Conservation (phyloP, 2,113 vertebrate species). For the Nothobranchius furzeri region DNA sequence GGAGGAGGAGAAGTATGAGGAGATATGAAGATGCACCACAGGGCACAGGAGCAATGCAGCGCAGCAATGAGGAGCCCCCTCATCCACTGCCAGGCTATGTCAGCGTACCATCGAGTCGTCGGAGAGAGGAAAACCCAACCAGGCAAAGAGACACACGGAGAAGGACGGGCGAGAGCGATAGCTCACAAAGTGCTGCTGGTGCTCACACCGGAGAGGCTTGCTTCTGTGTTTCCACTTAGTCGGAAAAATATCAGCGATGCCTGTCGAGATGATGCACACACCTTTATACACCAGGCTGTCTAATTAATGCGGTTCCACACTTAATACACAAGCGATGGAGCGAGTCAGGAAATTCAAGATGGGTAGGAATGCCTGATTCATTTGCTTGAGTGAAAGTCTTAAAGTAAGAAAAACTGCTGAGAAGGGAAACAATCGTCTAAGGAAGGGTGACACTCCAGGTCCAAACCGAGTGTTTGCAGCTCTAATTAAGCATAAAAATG, state of each 20-base stretch:
- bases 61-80: constrained; percentile 15
- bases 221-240: constrained; percentile 36
- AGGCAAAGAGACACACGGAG: constrained; percentile 14
- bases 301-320: constrained; percentile 75
- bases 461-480: background rate
- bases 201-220: constrained; percentile 28
- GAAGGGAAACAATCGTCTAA: background rate
- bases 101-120: constrained; percentile 11
- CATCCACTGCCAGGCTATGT: constrained; percentile 40
- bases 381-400: constrained; percentile 20
- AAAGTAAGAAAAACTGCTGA: no score
- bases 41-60: constrained; percentile 33
- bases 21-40: constrained; percentile 37
- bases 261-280: constrained; percentile 31
- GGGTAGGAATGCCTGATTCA: constrained; percentile 14
- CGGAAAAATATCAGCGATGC: constrained; percentile 17
- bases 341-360: constrained; percentile 30
- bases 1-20: constrained; percentile 26
- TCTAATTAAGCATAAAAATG: background rate
- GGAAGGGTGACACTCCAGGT: background rate
- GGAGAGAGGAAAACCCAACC: constrained; percentile 21
- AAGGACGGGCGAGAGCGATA: constrained; percentile 4
- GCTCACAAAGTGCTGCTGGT: constrained; percentile 16
- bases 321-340: constrained; percentile 35
- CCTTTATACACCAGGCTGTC: constrained; percentile 68